Evolutionary conservation across 2,797 vertebrate species (phyloP).

Genomic region (Sebastolobus alascanus): DNA sequence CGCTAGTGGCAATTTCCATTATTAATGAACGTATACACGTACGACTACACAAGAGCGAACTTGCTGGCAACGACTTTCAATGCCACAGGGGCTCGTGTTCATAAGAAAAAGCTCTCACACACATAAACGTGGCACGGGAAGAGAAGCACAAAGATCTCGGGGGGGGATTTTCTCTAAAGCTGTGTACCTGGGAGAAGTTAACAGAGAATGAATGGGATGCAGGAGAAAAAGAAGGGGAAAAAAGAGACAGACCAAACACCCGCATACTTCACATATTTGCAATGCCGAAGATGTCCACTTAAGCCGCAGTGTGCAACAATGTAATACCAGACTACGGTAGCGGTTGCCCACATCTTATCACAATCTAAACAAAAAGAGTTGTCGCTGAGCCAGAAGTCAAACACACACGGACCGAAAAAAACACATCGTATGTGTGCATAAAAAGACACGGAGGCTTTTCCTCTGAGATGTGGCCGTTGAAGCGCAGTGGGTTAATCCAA

Average conservation of each 20-base stretch:
- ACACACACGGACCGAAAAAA: constrained; percentile 34
- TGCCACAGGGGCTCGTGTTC: constrained; percentile 20
- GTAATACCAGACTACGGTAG: constrained; percentile 63
- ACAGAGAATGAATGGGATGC: constrained; percentile 55
- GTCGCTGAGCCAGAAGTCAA: constrained; percentile 55
- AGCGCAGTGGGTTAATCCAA: constrained; percentile 45
- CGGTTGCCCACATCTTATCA: constrained; percentile 65
- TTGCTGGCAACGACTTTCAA: constrained; percentile 29
- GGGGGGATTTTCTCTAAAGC: constrained; percentile 43
- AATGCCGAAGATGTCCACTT: constrained; percentile 73
- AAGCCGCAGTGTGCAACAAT: constrained; percentile 57
- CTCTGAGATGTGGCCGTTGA: constrained; percentile 35
- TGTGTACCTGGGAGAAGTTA: constrained; percentile 56
- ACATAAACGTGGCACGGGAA: constrained; percentile 23
- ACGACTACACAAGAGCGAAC: constrained; percentile 53
- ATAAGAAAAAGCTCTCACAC: not conserved
- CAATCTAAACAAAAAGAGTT: constrained; percentile 69
- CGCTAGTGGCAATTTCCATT: constrained; percentile 30
- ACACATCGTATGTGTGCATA: constrained; percentile 17
- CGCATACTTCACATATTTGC: constrained; percentile 77
- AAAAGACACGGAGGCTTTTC: constrained; percentile 17
- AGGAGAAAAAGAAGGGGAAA: constrained; percentile 13
- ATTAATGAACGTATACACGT: constrained; percentile 30
- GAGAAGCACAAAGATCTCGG: constrained; percentile 30
- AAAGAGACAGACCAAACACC: constrained; percentile 67